These are phyloP conservation scores for Apocheima hispidaria DNA, from an alignment of 2,888 invertebrate species.

Conservation along the genomic window DNA sequence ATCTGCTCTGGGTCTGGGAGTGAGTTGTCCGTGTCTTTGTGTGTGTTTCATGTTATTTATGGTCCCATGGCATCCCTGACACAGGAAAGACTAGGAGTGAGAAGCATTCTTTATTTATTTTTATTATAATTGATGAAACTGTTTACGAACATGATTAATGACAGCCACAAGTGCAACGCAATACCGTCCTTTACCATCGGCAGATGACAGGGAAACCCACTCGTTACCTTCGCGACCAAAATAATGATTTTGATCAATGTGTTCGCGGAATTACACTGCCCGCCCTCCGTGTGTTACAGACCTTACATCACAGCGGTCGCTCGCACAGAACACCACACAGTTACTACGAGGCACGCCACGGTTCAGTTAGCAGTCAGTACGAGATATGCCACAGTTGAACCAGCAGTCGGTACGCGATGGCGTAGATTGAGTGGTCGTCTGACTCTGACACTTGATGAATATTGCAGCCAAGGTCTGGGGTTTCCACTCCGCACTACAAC, in stretches of 20 bases:
- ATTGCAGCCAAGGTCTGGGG: conserved; percentile 20
- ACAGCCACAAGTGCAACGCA: background rate
- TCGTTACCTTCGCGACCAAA: conserved; percentile 4
- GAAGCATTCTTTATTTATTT: no score
- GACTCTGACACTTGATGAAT: conserved; percentile 17
- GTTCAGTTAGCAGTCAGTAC: background rate
- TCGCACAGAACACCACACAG: background rate
- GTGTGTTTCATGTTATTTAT: no score
- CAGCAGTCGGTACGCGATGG: background rate
- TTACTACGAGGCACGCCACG: background rate
- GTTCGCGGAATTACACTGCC: conserved; percentile 14
- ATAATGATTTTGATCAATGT: background rate
- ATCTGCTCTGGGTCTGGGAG: no score
- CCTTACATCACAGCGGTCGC: conserved; percentile 7
- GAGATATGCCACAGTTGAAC: background rate
- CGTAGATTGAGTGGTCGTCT: conserved; percentile 5
- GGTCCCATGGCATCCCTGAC: no score
- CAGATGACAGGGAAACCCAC: conserved; percentile 16
- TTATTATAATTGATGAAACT: background rate
- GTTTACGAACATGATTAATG: background rate
- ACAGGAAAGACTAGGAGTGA: no score
- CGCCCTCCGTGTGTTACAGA: background rate
- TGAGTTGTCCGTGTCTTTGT: no score
- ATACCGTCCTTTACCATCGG: background rate
- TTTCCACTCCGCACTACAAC: conserved; percentile 6